Evolutionary conservation across 2,888 invertebrate genomes (phyloP), one percentile per base, ranked within the genome.

Genomic region (Argyresthia goedartella): DNA sequence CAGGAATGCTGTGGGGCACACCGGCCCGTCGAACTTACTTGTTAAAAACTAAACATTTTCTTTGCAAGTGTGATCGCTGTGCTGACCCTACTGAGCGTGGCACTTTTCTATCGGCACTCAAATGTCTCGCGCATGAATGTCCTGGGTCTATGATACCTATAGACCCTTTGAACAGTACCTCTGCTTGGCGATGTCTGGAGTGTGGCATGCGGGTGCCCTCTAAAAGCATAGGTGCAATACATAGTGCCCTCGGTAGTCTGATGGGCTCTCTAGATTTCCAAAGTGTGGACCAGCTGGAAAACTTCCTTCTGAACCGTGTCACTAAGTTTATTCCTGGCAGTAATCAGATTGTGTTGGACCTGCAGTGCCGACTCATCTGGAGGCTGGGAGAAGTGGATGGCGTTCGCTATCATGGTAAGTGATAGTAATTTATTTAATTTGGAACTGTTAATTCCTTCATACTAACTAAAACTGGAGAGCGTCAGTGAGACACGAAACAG

Each of bases 1-100:
- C 91, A 0, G 88, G 90, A 53, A 61, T 90, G 25, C 71, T 92
- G 46, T 93, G 93, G 93, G 90, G 91, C 41, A 93, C 92, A 0
- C 78, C 88, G 4, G 86, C 90, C 11, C 81, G 93, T 52, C 79
- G 91, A 11, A 80, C 87, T 39, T 89, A 92, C 64, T 76, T 93
- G 15, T 77, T 74, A 56, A 82, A 82, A 60, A 92, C 92, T 0
- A 93, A 93, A 73, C 90, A 91, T 68, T 93, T 93, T 64, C 69
- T 81, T 49, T 93, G 93, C 66, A 74, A 70, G 52, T 93, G 93
- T 64, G 69, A 76, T 3, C 81, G 93, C 51, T 93, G 93, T 66
- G 71, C 80, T 1, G 93, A 93, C 69, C 89, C 90, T 0, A 89
- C 89, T 43, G 93, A 93, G 77, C 88, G 88, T 56, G 91, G 90